Evolutionary conservation across 2,797 vertebrate genomes (phyloP), one percentile per base, ranked within the genome.

Genomic region (Coregonus suidteri): DNA sequence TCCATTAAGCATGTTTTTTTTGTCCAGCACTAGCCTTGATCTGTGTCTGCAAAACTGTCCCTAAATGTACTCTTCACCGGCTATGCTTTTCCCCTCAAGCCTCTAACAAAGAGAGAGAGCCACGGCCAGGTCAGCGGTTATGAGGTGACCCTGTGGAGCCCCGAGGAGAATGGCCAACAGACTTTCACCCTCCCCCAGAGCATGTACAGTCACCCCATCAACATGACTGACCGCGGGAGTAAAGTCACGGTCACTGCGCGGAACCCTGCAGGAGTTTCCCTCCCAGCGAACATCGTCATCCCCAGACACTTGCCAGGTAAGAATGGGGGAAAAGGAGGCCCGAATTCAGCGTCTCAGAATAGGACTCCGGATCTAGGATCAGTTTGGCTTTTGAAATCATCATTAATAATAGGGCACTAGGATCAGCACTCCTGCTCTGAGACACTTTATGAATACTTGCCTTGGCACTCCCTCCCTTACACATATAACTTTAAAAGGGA

Each of bases 121-220:
- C 92, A 93, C 0, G 94, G 94, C 5, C 83, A 66, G 41, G 78
- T 95, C 72, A 85, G 73, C 6, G 75, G 73, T 14, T 95, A 92
- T 31, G 81, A 92, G 56, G 84, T 95, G 56, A 93, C 87, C 72
- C 41, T 92, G 66, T 91, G 84, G 84, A 92, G 84, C 11, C 13
- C 75, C 11, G 87, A 87, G n/a, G 82, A 86, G 73, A 85, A 83
- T 37, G 1, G 71, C 2, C 82, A 84, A 78, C 82, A 73, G 78
- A 82, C 77, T 4, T 11, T 85, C 13, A 68, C 34, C 13, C 15
- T 91, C n/a, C 51, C 82, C 6, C 75, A 75, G 0, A 77, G 80
- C 13, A 74, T 67, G 0, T 75, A 53, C 41, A 77, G 75, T 9
- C 64, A 79, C 18, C 31, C 84, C 13, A 2, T 95, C 81, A 90